Conservation (phyloP, 2,113 vertebrate species). For the Gymnarchus niloticus region DNA sequence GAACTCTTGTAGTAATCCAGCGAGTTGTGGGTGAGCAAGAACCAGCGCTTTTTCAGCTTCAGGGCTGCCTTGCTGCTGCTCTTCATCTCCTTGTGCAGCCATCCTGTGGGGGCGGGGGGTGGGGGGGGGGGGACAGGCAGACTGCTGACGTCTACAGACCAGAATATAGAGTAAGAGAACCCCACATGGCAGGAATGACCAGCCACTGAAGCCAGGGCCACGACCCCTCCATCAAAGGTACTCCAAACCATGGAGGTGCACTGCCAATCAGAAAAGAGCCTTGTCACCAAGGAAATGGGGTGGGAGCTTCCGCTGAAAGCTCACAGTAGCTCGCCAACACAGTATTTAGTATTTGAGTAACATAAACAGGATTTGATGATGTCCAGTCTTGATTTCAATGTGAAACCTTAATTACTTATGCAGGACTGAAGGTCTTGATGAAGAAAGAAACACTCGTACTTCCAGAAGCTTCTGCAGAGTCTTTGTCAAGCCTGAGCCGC, state of each 20-base stretch:
- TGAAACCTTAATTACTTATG: not conserved
- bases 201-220: not conserved
- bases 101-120: slow-evolving; percentile 62
- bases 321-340: not conserved
- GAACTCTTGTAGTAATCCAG: slow-evolving; percentile 97
- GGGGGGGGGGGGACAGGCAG: not conserved
- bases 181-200: not conserved
- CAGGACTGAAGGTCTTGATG: not conserved
- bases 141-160: not conserved
- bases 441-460: not conserved
- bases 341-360: not conserved
- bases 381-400: not conserved
- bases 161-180: not conserved
- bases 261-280: not conserved
- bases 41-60: slow-evolving; percentile 95
- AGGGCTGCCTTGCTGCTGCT: slow-evolving; percentile 75
- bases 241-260: not conserved
- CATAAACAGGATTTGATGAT: not conserved
- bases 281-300: not conserved
- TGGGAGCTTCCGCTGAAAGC: no score
- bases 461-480: not conserved
- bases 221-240: not conserved
- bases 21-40: slow-evolving; percentile 93
- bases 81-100: slow-evolving; percentile 92
- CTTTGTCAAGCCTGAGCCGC: no score